Percentiles rank a stretch among this genome's conserved stretches.
phyloP scores from a whole-genome alignment of 2,888 invertebrate species.

The Liopterus haemorrhoidalis region DNA sequence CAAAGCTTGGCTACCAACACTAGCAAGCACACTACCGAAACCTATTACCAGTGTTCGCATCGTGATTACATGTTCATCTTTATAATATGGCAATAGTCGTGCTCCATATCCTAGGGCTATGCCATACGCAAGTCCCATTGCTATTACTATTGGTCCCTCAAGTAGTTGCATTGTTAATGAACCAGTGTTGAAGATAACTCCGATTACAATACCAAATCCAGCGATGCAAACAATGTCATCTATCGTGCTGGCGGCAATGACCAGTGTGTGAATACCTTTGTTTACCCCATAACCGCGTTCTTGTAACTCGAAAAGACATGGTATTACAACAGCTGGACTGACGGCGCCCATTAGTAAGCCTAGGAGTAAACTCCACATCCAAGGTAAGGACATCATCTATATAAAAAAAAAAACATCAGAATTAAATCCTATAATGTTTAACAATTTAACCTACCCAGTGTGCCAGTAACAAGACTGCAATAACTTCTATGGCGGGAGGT shows the following conservation, averaged over 20 bases:
- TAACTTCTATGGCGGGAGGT: slow-evolving; percentile 56
- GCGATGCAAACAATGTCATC: slow-evolving; percentile 74
- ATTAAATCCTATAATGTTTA: no score
- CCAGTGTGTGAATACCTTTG: slow-evolving; percentile 68
- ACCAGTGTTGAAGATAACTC: slow-evolving; percentile 60
- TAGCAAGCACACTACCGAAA: slow-evolving; percentile 57
- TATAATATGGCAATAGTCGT: slow-evolving; percentile 55
- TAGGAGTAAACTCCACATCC: slow-evolving; percentile 52
- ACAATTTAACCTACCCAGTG: no score
- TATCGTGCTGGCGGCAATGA: slow-evolving; percentile 64
- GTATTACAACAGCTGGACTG: slow-evolving; percentile 69
- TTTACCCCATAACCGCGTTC: slow-evolving; percentile 61
- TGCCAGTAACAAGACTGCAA: slow-evolving; percentile 48
- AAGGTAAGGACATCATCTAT: slow-evolving; percentile 54
- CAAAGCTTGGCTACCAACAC: slow-evolving; percentile 56
- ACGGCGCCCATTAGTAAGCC: slow-evolving; percentile 62
- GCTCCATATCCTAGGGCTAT: slow-evolving; percentile 54
- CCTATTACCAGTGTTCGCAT: slow-evolving; percentile 53
- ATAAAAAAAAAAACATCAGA: no score
- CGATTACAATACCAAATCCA: slow-evolving; percentile 61
- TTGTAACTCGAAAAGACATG: slow-evolving; percentile 58
- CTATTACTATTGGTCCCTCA: slow-evolving; percentile 56
- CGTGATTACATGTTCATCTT: slow-evolving; percentile 45
- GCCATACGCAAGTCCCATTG: slow-evolving; percentile 57
- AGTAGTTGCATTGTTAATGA: slow-evolving; percentile 47